Base-by-base conservation (phyloP, 2,888 invertebrate genomes). In the Pelosia muscerda region DNA sequence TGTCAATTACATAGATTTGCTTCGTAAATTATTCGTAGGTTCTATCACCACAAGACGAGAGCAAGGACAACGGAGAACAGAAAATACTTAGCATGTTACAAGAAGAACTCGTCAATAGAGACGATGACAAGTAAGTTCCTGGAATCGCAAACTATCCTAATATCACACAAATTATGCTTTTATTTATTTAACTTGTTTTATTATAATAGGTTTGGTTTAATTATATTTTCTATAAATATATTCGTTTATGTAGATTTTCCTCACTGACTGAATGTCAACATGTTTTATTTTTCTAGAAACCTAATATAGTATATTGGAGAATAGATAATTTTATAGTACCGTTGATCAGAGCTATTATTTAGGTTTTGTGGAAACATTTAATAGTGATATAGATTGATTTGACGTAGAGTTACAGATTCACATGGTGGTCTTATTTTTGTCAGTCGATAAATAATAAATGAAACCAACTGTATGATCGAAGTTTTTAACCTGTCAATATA, bases 91-190 rank as follows among this genome's bases (percentile, higher is more conserved):
- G 86, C 72, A 95, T 95, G 95, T 95, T 98, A 82, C 95, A 97
- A 83, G 97, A 98, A 88, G 98, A 98, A 89, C 95, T 98, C 68
- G 97, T 98, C 78, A 97, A 97, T 87, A 96, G 98, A 85, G 98
- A 98, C 91, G 97, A 97, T 63, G 96, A 97, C 91, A 97, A 96
- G 97, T 97, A 95, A 95, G 92, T 92, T 68, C 58, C 31, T 54
- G 22, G 11, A 53, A 62, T 53, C 15, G 13, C 22, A 53, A 28
- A 28, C 8, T 23, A 53, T 22, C 28, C 23, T 58, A n/a, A n/a
- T n/a, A n/a, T n/a, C n/a, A n/a, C 15, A 8, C 22, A 53, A 28
- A 28, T 8, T 23, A 53, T 22, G 22, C 23, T 58, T 25, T 42
- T 28, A 26, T 15, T 23, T 19, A 26, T 42, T 22, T 22, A 25